Conservation (phyloP, 2,888 invertebrate genomes). For the Neoascia interrupta region DNA sequence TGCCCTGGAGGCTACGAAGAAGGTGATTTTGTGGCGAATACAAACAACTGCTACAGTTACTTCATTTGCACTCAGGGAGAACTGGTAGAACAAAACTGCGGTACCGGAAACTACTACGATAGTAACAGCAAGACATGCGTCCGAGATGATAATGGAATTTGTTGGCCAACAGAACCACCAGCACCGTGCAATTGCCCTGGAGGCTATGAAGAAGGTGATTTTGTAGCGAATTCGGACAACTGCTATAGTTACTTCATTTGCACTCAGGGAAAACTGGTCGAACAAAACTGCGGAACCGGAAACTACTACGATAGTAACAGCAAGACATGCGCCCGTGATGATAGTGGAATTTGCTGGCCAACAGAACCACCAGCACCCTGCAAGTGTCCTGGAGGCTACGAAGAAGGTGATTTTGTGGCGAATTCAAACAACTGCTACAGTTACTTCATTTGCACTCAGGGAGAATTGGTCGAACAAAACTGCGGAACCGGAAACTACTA, state of each 20-base stretch:
- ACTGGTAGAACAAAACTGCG: conserved; percentile 64
- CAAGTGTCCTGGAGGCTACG: conserved; percentile 34
- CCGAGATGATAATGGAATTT: conserved; percentile 35
- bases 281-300: not conserved
- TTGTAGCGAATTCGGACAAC: not conserved
- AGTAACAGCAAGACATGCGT: conserved; percentile 4
- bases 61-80: conserved; percentile 70
- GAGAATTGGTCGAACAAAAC: conserved; percentile 7
- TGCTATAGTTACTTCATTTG: not conserved
- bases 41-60: conserved; percentile 60
- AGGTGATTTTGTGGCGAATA: conserved; percentile 47
- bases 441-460: conserved; percentile 28
- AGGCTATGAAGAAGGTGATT: not conserved
- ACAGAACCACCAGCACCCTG: not conserved
- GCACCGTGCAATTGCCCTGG: not conserved
- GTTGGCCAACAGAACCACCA: not conserved
- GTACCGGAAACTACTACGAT: conserved; percentile 58
- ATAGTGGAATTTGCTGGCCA: not conserved
- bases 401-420: conserved; percentile 16
- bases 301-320: not conserved
- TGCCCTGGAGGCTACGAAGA: conserved; percentile 28
- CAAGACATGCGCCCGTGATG: not conserved
- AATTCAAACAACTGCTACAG: conserved; percentile 1
- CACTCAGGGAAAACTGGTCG: conserved; percentile 4
- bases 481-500: conserved; percentile 38